Base-by-base conservation (phyloP, 1,140 invertebrate genomes). In the Anadara kagoshimensis region DNA sequence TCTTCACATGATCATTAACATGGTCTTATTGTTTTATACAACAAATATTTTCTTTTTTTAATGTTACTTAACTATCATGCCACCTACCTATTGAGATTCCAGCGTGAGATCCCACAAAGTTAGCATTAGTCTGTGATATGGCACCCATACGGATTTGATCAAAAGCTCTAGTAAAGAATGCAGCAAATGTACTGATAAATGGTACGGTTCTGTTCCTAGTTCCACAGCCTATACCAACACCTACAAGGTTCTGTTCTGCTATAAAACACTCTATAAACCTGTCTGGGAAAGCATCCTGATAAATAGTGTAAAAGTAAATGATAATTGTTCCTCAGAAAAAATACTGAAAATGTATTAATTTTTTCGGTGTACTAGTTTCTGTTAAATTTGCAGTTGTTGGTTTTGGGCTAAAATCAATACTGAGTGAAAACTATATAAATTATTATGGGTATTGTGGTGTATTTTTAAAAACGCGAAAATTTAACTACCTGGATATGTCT, bases 131-230 rank as follows among this genome's bases (percentile, higher is more conserved):
- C 91, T 99, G 97, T 44, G 97, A 99, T 83, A 99, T 98, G 20
- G 98, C 98, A 56, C 95, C 98, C 98, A 99, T 99, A 73, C 98
- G 93, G 81, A 99, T 96, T 93, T 97, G 90, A 81, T 99, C 98
- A 89, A 96, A 98, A 58, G 97, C 96, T 84, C 98, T 92, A 0
- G 96, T 95, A 84, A 99, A 96, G 92, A 99, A 99, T 7, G 96
- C 95, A 56, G 98, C 98, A 91, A 99, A 99, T 2, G 98, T 98
- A 41, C 97, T 98, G 10, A 94, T 94, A 88, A 99, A 99, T 8
- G 96, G 93, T 54, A 99, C 93, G 12, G 95, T 94, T 66, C 97
- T 92, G 83, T 96, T 93, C 76, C 97, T 91, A 84, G 96, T 97
- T 56, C 94, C 94, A 78, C 86, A 86, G 43, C 98, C 98, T 81